Base-by-base conservation (phyloP, 92 coral and sea anemone species). In the Palythoa heliodiscus region DNA sequence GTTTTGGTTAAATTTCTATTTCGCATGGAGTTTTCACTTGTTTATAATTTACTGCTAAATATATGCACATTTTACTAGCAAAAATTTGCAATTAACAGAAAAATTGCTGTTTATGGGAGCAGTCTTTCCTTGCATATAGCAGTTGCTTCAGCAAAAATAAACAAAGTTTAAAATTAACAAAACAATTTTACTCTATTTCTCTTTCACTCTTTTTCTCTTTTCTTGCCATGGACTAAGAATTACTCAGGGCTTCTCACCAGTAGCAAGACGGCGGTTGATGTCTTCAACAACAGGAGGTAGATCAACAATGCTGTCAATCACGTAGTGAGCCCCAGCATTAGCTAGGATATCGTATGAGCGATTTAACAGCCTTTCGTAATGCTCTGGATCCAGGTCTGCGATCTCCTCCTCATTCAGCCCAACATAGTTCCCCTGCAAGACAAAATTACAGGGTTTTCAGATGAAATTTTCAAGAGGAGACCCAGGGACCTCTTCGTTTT, bases 301-400 rank as follows among this genome's bases (percentile, higher is more conserved):
- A 13, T 96, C 99, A 38, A 75, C 87, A 67, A 96, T 93, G 70
- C 90, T 90, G 87, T 96, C 99, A 73, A 96, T 93, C 75, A 96
- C 99, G 57, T 96, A 96, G 82, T 96, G 99, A 8, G 99, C 97
- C 23, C 99, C 99, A 43, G 99, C 96, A 83, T 95, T 96, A 72
- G 98, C 98, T 48, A 96, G 95, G 73, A 91, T 93, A 77, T 96
- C 98, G 24, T 96, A 96, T 2, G 99, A 88, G 2, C 96, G 92
- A 13, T 67, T 71, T 10, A 96, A 57, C 90, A 87, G 91, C 38
- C 95, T 86, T 76, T 96, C 99, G 54, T 95, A 95, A 82, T 96
- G 98, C 74, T 95, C 99, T 11, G 87, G 88, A 40, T 87, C 79
- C 22, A 96, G 90, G 15, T 87, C 93, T 20, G 91, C 93, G 6